phyloP scores from a whole-genome alignment of 2,888 invertebrate genomes.

The Coelopa pilipes region DNA sequence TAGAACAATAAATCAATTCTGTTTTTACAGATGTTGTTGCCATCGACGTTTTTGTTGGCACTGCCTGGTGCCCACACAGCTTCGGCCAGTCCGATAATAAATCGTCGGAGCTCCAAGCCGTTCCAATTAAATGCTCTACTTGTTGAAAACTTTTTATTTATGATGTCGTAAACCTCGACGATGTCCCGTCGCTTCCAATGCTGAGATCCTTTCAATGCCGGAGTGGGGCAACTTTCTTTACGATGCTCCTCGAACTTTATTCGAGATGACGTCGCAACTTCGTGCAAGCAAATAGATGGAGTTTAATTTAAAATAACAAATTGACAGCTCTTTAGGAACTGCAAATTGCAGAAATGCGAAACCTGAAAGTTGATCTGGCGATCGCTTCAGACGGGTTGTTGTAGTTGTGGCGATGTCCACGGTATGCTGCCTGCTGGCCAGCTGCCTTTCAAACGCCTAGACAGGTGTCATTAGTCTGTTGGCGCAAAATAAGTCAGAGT shows the following conservation, averaged over 20 bases:
- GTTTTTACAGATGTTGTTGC: no score
- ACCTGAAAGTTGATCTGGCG: no score
- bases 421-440: not conserved
- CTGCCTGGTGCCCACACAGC: no score
- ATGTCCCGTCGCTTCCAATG: no score
- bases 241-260: conserved; percentile 2
- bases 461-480: conserved; percentile 32
- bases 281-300: conserved; percentile 17
- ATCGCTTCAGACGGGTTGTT: no score
- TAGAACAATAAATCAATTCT: no score
- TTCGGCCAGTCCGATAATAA: not conserved
- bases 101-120: not conserved
- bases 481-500: conserved; percentile 7
- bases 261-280: conserved; percentile 15
- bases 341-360: no score
- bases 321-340: conserved; percentile 31
- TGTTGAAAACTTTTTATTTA: not conserved
- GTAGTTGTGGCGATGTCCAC: no score
- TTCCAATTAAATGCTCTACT: conserved; percentile 5
- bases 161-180: not conserved
- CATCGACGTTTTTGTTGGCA: no score
- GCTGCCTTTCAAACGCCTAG: conserved; percentile 11
- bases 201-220: not conserved
- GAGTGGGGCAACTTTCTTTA: not conserved
- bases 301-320: conserved; percentile 35